Base-by-base conservation (phyloP, 2,888 invertebrate genomes). In the Watsonalla cultraria region DNA sequence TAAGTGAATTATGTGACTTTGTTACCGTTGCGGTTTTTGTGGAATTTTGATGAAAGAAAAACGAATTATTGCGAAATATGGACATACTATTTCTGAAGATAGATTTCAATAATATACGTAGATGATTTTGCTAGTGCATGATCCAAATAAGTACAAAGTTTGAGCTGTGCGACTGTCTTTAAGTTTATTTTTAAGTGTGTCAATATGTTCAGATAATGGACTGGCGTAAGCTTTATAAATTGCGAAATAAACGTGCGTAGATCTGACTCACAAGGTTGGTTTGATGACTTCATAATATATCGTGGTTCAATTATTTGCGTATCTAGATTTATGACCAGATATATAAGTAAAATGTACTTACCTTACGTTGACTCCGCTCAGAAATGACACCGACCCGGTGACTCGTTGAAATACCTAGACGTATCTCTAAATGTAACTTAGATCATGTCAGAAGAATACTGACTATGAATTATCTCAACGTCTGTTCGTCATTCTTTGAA, bases 401-500 rank as follows among this genome's bases (percentile, higher is more conserved):
- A 5, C 14, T 14, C 37, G 49, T 15, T 9, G 49, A 7, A 37
- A 2, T 45, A n/a, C 45, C 7, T 46, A 5, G 7, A 15, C 6
- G 8, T 5, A n/a, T 46, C 46, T 46, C 39, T 7, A 39, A 39
- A 39, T 8, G 54, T 53, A 53, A 56, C 55, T 35, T 52, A 48
- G 50, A 56, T 55, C 47, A 57, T 34, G 7, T 37, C 13, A 11
- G 4, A 37, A n/a, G 35, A 5, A 37, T 48, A 35, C n/a, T 7
- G 48, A 35, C 35, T 45, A 52, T 52, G 54, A 59, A 65, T 60
- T 59, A 57, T 66, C 57, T 54, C 35, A 42, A 62, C 55, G 61
- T 65, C 61, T 61, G 65, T 56, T 57, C 56, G 42, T 53, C 65
- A 15, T 53, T 61, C 48, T 54, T 54, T 56, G 53, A 53, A 51